Percentiles rank a stretch among this genome's conserved stretches.
Evolutionary conservation across 1,140 invertebrate genomes (phyloP).

Genomic region (Hermatobates lingyangjiaoensis): DNA sequence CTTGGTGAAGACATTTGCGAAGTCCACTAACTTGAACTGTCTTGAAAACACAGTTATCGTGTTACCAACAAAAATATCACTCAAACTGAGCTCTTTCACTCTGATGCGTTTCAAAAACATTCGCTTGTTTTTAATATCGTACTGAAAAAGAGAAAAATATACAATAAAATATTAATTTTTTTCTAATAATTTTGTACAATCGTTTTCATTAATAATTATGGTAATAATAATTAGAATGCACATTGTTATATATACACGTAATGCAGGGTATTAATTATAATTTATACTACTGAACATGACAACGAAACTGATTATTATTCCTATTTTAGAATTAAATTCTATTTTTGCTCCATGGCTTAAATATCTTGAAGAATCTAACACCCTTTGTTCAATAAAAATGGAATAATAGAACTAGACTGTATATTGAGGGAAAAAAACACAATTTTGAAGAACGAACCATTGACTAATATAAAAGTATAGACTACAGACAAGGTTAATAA

Average conservation of each 20-base stretch:
- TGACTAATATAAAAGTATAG: too few species aligned
- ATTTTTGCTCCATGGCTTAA: background rate
- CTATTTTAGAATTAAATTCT: background rate
- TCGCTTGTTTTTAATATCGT: constrained; percentile 50
- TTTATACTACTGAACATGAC: background rate
- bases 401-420: too few species aligned
- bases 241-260: background rate
- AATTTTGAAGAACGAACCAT: too few species aligned
- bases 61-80: constrained; percentile 57
- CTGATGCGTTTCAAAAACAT: constrained; percentile 54
- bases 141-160: constrained; percentile 31
- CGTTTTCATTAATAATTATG: background rate
- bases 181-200: background rate
- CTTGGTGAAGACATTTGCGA: constrained; percentile 46
- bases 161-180: background rate
- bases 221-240: background rate
- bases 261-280: background rate
- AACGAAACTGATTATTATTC: background rate
- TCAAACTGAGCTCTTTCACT: constrained; percentile 40
- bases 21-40: constrained; percentile 55
- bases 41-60: constrained; percentile 56
- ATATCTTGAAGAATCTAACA: too few species aligned
- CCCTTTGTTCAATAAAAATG: too few species aligned
- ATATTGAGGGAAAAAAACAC: too few species aligned
- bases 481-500: too few species aligned